These are phyloP conservation scores for Anthoscopus minutus DNA, from an alignment of 2,113 vertebrate genomes.

Conservation along the genomic window DNA sequence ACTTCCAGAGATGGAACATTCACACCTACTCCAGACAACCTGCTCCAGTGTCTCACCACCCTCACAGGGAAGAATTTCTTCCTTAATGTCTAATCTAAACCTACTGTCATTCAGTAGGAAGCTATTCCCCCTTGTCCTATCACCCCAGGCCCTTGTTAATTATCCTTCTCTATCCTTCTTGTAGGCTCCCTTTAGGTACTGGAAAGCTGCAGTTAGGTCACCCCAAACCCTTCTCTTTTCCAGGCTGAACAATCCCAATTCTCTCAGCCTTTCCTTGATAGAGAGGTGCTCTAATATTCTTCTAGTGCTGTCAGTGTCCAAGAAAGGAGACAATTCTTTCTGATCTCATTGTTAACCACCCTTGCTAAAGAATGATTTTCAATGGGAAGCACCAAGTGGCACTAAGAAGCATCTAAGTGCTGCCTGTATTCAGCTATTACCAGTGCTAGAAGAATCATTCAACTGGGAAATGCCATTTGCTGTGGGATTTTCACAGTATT, in stretches of 20 bases:
- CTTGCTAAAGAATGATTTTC: not conserved
- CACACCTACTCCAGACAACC: not conserved
- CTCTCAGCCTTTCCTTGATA: not conserved
- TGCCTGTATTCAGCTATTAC: not conserved
- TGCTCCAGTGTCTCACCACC: not conserved
- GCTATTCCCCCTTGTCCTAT: not conserved
- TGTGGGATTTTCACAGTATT: not conserved
- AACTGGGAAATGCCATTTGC: not conserved
- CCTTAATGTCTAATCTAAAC: not conserved
- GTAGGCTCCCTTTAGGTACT: not conserved
- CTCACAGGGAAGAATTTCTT: not conserved
- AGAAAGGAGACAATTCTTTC: not conserved
- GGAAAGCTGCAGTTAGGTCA: not conserved
- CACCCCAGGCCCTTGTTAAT: not conserved
- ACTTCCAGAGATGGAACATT: not conserved
- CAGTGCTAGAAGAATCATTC: not conserved
- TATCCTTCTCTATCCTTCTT: no score
- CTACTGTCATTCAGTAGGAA: not conserved
- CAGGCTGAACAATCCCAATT: not conserved
- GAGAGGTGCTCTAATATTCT: not conserved
- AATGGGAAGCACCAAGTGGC: not conserved
- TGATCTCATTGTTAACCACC: not conserved
- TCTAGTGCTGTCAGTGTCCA: rapidly evolving
- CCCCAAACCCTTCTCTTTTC: not conserved
- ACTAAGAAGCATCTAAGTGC: not conserved